Base-by-base conservation (phyloP, 2,113 vertebrate species). In the Tyrannus savana region DNA sequence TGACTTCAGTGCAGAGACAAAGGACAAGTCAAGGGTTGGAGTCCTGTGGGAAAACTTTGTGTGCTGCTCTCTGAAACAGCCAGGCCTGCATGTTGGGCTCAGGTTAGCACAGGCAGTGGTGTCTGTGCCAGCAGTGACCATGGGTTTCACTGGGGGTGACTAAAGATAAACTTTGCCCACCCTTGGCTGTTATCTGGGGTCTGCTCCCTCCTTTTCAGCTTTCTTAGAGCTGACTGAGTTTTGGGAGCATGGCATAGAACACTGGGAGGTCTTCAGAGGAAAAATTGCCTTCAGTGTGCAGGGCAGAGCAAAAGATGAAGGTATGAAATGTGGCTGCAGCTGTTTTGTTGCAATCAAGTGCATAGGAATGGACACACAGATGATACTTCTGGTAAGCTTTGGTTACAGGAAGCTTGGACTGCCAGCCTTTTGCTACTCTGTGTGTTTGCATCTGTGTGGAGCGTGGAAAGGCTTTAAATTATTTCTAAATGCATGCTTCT, bases 241-340 rank as follows among this genome's bases (percentile, higher is more conserved):
- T 13, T 86, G 30, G 19, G 28, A 53, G 50, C 68, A 4, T 58
- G 56, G 15, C 30, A 9, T 0, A 15, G 41, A 37, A 46, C 11
- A 60, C 7, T 44, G 28, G 22, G 19, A 44, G 44, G 28, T 42
- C 41, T 76, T 83, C 8, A 68, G 2, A 39, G 27, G 28, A 18
- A 27, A 21, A 52, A 49, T 24, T 87, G 8, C n/a, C 8, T 30
- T 5, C 44, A 22, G 27, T 17, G 1, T 78, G 19, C 22, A 37
- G 23, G 37, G 37, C 31, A 33, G 71, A 85, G 30, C 19, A 52
- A 63, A 79, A 62, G 53, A 66, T 63, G 8, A 39, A 73, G 62
- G n/a, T 12, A 41, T 24, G 10, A 59, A 42, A 22, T 8, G 15
- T 19, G 5, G 44, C 39, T 0, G 3, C 33, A 58, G 0, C 8